These are phyloP conservation scores for Craseonycteris thonglongyai DNA, from an alignment of 2,113 vertebrate species.

Conservation along the genomic window DNA sequence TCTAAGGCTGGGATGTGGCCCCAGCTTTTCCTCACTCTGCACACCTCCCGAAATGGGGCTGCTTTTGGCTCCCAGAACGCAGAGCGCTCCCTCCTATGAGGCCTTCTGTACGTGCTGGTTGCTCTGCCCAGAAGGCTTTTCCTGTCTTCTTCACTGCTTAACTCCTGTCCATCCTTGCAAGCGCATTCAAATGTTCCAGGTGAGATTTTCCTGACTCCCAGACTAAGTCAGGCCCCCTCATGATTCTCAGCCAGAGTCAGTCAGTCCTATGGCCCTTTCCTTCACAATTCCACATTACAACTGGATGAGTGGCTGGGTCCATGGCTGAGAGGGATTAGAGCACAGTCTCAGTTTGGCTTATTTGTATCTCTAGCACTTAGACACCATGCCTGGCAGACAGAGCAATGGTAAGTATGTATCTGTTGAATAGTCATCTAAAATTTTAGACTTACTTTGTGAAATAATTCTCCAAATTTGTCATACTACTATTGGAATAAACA, in stretches of 20 bases:
- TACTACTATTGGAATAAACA: neutral
- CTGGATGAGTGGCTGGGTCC: neutral
- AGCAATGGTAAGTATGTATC: neutral
- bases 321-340: neutral
- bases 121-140: neutral
- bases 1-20: neutral
- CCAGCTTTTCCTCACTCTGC: too few relatives aligned
- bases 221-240: neutral
- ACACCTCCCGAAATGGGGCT: neutral
- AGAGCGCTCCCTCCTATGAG: neutral
- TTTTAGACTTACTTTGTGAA: neutral
- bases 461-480: neutral
- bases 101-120: rapidly evolving
- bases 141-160: neutral
- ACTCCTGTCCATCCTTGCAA: neutral
- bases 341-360: neutral
- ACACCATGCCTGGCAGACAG: neutral
- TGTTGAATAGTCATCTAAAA: neutral
- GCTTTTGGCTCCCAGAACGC: neutral
- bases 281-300: neutral
- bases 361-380: neutral
- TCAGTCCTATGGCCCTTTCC: neutral
- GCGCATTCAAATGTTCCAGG: neutral
- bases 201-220: neutral
- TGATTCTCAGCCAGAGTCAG: neutral